Percentiles rank a stretch among this genome's conserved stretches.
These are phyloP conservation scores for Odontocerum albicorne DNA, from an alignment of 2,888 invertebrate genomes.

Conservation along the genomic window DNA sequence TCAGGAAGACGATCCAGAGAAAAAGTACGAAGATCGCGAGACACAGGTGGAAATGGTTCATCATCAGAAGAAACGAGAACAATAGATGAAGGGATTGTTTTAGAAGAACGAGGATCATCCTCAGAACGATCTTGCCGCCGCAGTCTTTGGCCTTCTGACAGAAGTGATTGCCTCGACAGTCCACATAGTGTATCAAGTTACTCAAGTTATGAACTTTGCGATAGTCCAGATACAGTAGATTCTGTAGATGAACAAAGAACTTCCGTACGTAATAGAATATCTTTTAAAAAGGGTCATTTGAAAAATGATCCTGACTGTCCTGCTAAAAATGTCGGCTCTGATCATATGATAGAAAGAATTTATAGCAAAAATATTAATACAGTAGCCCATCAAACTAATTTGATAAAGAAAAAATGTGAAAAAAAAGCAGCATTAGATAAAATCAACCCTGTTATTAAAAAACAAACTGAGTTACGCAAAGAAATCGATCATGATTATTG, in stretches of 20 bases:
- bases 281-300: neutral
- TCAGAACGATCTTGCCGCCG: constrained; percentile 34
- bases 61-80: constrained; percentile 56
- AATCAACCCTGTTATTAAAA: constrained; percentile 3
- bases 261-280: constrained; percentile 1
- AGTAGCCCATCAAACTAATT: constrained; percentile 17
- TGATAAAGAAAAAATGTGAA: constrained; percentile 27
- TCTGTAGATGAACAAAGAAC: constrained; percentile 41
- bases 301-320: neutral
- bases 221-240: constrained; percentile 36
- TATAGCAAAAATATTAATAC: constrained; percentile 25
- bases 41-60: constrained; percentile 59
- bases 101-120: constrained; percentile 34
- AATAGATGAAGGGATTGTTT: constrained; percentile 39
- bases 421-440: constrained; percentile 21
- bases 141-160: constrained; percentile 33
- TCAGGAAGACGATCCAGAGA: constrained; percentile 55
- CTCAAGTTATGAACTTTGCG: constrained; percentile 47
- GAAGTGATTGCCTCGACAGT: constrained; percentile 51
- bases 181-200: constrained; percentile 54
- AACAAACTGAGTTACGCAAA: too few relatives aligned
- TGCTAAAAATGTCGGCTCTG: neutral
- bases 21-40: constrained; percentile 42
- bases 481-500: neutral
- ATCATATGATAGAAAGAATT: constrained; percentile 15